Conservation (phyloP, 1,140 invertebrate genomes). For the Papilio dardanus region DNA sequence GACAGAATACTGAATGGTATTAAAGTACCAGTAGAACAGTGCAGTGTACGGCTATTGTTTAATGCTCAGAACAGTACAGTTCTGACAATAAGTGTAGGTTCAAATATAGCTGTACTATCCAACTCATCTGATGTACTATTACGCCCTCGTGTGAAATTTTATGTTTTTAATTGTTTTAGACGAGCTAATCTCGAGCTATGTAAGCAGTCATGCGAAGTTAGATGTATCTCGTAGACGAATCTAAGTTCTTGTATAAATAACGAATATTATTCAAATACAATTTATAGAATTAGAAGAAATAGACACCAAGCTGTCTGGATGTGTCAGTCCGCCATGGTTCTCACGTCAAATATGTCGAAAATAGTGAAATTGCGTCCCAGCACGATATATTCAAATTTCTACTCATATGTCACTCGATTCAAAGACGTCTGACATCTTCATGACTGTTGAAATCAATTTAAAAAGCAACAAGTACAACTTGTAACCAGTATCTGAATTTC, state of each 20-base stretch:
- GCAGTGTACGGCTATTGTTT: too few species aligned
- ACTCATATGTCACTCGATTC: constrained; percentile 73
- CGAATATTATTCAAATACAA: background rate
- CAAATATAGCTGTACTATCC: background rate
- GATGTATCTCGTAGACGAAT: background rate
- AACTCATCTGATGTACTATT: background rate
- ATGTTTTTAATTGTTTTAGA: background rate
- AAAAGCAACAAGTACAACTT: constrained; percentile 41
- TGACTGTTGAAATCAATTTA: constrained; percentile 42
- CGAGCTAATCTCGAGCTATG: background rate
- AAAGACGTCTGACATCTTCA: constrained; percentile 70
- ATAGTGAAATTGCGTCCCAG: constrained; percentile 71
- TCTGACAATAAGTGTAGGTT: background rate
- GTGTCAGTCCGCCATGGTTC: constrained; percentile 46
- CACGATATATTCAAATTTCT: constrained; percentile 75
- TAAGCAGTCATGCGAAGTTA: background rate
- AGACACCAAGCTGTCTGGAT: constrained; percentile 44
- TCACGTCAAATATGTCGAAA: constrained; percentile 61
- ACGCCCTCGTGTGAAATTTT: background rate
- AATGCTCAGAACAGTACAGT: background rate
- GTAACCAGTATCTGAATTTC: constrained; percentile 23
- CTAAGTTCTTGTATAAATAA: background rate
- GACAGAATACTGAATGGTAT: background rate
- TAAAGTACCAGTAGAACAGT: too few species aligned
- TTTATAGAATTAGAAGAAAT: constrained; percentile 47